These are phyloP conservation scores for Caenorhabditis sp. DNA, from an alignment of 2,888 invertebrate species.

Conservation along the genomic window DNA sequence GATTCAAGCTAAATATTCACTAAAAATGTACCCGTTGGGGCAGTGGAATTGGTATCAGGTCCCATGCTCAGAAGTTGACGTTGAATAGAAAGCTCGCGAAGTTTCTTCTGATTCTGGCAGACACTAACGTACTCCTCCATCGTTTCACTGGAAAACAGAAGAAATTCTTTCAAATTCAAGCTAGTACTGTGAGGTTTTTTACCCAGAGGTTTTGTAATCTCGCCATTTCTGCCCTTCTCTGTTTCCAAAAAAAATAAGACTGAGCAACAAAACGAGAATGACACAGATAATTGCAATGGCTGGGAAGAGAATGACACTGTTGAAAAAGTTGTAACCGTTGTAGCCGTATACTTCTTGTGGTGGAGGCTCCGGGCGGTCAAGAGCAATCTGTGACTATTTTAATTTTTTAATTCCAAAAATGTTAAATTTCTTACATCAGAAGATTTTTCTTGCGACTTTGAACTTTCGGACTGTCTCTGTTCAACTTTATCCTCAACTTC, in stretches of 20 bases:
- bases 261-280: slow-evolving; percentile 77
- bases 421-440: neutral
- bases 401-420: neutral
- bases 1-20: neutral
- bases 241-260: slow-evolving; percentile 82
- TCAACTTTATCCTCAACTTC: slow-evolving; percentile 15
- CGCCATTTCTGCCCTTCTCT: slow-evolving; percentile 83
- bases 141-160: slow-evolving; percentile 81
- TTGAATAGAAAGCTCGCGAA: slow-evolving; percentile 81
- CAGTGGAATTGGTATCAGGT: slow-evolving; percentile 54
- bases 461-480: neutral
- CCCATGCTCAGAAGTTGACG: slow-evolving; percentile 81
- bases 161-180: too few species aligned
- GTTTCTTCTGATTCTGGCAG: slow-evolving; percentile 80
- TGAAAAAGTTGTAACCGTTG: slow-evolving; percentile 74
- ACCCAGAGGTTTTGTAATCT: slow-evolving; percentile 83
- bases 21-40: slow-evolving; percentile 34
- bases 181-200: neutral
- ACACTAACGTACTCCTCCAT: slow-evolving; percentile 81
- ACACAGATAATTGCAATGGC: slow-evolving; percentile 78
- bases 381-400: neutral
- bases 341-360: slow-evolving; percentile 61
- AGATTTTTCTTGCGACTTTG: neutral
- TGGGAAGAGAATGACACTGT: slow-evolving; percentile 74
- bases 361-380: slow-evolving; percentile 47